Base-by-base conservation (phyloP, 2,888 invertebrate species). In the Anaspis maculata region DNA sequence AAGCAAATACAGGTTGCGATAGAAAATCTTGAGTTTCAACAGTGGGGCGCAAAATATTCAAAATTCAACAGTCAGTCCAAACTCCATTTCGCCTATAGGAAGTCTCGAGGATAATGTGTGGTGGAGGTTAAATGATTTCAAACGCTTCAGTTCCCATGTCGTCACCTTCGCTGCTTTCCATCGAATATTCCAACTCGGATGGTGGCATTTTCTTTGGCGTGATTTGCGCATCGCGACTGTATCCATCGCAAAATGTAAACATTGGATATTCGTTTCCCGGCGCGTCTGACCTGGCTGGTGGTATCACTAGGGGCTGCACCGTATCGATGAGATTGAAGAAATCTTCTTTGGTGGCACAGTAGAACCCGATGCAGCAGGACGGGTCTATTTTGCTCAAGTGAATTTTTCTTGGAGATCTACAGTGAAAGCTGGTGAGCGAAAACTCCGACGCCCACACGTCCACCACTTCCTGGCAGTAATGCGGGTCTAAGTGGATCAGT, bases 401-500 rank as follows among this genome's bases (percentile, higher is more conserved):
- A 68, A 91, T 76, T 65, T 91, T 91, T 36, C 89, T 71, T 15
- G 91, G 90, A 13, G 85, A 84, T 43, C 80, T 74, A 60, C 90
- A 91, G 60, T 92, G 91, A 69, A 85, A 92, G 32, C 83, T 78
- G 52, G 79, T 72, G 34, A 84, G 65, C 12, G 83, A 74, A 62
- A 90, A 91, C 56, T 83, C 77, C 31, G 79, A 74, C 53, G 81
- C 79, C 70, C 79, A 79, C 1, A 87, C 84, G 67, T 90, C 86
- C 16, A 91, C 84, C 67, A 82, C 81, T 64, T 91, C 88, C 65
- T 94, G 94, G 57, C 90, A 90, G 54, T 89, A 88, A 66, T 95
- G 95, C 11, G 95, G 95, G 67, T 95, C 95, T 48, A 95, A 68
- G 58, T 91, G 88, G 51, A 95, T 89, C 37, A 94, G 67, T 64